A percentile compares a stretch with the other conserved stretches of the same genome.
Conservation (phyloP, 2,888 invertebrate species). For the Theristus sp. region DNA sequence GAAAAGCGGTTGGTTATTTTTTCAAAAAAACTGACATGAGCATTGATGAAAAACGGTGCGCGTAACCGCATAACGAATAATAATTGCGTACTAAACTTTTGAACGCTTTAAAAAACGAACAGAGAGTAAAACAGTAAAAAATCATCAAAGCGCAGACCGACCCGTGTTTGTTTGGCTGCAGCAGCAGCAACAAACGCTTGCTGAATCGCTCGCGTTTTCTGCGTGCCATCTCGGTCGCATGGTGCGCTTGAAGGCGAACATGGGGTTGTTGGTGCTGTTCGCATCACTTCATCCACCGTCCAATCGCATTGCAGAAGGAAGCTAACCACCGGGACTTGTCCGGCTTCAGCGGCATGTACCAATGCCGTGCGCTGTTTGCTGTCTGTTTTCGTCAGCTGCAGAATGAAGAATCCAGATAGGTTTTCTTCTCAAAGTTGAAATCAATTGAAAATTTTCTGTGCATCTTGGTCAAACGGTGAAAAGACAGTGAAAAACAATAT, state of each 20-base stretch:
- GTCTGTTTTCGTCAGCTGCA: constrained; percentile 35
- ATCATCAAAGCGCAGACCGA: constrained; percentile 17
- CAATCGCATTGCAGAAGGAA: constrained; percentile 72
- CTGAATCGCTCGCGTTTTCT: constrained; percentile 44
- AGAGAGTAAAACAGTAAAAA: not conserved
- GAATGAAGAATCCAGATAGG: no score
- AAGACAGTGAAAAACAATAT: no score
- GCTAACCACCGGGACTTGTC: constrained; percentile 64
- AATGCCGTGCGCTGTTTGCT: constrained; percentile 43
- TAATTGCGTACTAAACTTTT: no score
- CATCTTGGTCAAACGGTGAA: no score
- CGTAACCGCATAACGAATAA: no score
- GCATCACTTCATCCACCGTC: constrained; percentile 20
- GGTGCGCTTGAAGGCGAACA: no score
- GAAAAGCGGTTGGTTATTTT: no score
- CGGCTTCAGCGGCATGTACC: constrained; percentile 72
- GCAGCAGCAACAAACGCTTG: constrained; percentile 73
- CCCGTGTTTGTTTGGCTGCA: constrained; percentile 60
- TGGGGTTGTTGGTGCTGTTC: not conserved
- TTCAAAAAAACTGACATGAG: no score
- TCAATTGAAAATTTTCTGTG: no score
- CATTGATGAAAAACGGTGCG: no score
- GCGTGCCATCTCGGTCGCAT: not conserved
- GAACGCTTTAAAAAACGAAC: no score
- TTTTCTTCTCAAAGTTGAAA: no score